phyloP scores from a whole-genome alignment of 2,888 invertebrate genomes.

The Matsumyia berberina region DNA sequence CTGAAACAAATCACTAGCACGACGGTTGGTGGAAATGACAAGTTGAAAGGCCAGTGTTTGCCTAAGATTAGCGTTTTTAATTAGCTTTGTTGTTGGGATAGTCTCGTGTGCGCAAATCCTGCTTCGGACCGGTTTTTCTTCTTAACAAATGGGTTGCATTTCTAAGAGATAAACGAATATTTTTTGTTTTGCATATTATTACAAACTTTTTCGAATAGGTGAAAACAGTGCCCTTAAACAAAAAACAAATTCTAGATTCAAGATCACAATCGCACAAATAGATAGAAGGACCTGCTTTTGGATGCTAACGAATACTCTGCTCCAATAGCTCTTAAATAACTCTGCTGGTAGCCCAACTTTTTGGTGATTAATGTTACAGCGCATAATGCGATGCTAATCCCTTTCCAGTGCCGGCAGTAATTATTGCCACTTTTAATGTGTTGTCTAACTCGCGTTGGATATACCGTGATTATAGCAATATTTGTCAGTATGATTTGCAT shows the following conservation, averaged over 20 bases:
- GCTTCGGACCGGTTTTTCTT: slow-evolving; percentile 33
- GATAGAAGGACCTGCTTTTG: too few species aligned
- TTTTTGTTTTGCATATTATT: slow-evolving; percentile 31
- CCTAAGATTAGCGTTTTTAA: slow-evolving; percentile 21
- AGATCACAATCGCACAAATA: too few species aligned
- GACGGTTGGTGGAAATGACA: slow-evolving; percentile 9
- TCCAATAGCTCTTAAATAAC: slow-evolving; percentile 17
- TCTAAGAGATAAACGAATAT: slow-evolving; percentile 9
- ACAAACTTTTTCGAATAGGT: too few species aligned
- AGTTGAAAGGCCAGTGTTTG: slow-evolving; percentile 25
- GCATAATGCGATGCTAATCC: slow-evolving; percentile 21
- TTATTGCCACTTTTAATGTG: slow-evolving; percentile 40
- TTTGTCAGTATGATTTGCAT: slow-evolving; percentile 51
- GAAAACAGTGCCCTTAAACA: too few species aligned
- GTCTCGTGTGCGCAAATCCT: slow-evolving; percentile 14
- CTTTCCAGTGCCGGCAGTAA: slow-evolving; percentile 2
- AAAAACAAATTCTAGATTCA: too few species aligned
- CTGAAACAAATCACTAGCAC: background rate
- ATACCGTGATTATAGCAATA: slow-evolving; percentile 20
- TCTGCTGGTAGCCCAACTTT: slow-evolving; percentile 5
- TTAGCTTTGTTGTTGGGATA: background rate
- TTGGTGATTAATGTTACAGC: slow-evolving; percentile 35
- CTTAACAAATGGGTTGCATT: slow-evolving; percentile 33
- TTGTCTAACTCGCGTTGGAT: slow-evolving; percentile 42
- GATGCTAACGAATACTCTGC: slow-evolving; percentile 12